phyloP scores from a whole-genome alignment of 2,888 invertebrate genomes.

The Scotopteryx bipunctaria region DNA sequence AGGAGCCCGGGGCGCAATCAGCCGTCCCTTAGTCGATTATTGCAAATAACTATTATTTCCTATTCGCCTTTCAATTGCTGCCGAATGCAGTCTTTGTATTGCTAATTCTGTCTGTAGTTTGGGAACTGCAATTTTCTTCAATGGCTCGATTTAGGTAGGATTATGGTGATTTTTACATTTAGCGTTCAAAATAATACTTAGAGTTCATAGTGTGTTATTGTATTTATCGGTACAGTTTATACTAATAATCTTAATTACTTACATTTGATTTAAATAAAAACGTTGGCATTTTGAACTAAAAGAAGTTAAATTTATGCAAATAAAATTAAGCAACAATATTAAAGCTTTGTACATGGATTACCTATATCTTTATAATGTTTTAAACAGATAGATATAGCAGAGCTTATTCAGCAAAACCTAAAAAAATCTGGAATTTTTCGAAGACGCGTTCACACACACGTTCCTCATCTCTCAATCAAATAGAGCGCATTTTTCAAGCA shows the following conservation, averaged over 20 bases:
- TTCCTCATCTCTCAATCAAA: slow-evolving; percentile 4
- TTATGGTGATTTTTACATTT: slow-evolving; percentile 2
- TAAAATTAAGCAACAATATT: too few relatives aligned
- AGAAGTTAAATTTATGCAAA: too few relatives aligned
- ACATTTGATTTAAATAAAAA: neutral
- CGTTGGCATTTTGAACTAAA: too few relatives aligned
- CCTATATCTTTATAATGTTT: too few relatives aligned
- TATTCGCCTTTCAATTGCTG: slow-evolving; percentile 67
- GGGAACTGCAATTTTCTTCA: slow-evolving; percentile 38
- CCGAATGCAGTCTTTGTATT: slow-evolving; percentile 68
- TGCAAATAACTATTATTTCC: slow-evolving; percentile 77
- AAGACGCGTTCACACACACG: neutral
- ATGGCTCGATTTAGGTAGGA: slow-evolving; percentile 2
- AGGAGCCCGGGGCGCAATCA: slow-evolving; percentile 76
- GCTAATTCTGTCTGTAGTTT: slow-evolving; percentile 76
- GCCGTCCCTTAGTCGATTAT: slow-evolving; percentile 79
- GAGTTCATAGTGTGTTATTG: neutral
- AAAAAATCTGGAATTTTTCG: neutral
- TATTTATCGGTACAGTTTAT: too few relatives aligned
- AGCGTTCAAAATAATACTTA: neutral
- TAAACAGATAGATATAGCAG: too few relatives aligned
- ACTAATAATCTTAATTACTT: too few relatives aligned
- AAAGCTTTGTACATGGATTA: too few relatives aligned
- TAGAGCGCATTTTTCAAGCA: slow-evolving; percentile 16
- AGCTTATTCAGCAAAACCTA: neutral